Percentiles rank a stretch among this genome's conserved stretches.
Conservation (phyloP, 2,888 invertebrate species). For the Lapara coniferarum region DNA sequence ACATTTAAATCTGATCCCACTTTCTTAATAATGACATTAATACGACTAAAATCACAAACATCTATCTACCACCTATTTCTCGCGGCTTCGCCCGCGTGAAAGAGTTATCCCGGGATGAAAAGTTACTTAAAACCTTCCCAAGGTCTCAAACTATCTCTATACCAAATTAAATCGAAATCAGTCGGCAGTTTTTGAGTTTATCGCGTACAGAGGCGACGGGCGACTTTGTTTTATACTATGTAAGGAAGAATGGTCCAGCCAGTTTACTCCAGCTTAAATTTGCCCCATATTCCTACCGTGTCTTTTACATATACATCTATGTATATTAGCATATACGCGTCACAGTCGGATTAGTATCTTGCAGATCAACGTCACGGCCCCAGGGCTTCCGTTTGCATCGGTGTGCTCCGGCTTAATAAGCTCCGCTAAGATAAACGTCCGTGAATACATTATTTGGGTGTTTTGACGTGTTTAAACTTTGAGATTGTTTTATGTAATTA, state of each 20-base stretch:
- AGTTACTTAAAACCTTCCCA: too few relatives aligned
- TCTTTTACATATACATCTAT: slow-evolving; percentile 36
- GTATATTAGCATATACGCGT: slow-evolving; percentile 64
- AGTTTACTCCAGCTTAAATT: not conserved
- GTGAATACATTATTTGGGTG: slow-evolving; percentile 21
- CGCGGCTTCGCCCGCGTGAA: too few relatives aligned
- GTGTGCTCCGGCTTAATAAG: slow-evolving; percentile 38
- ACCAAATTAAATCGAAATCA: too few relatives aligned
- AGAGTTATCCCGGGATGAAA: too few relatives aligned
- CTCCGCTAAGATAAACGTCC: slow-evolving; percentile 32
- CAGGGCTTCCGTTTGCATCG: slow-evolving; percentile 47
- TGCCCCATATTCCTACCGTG: slow-evolving; percentile 19
- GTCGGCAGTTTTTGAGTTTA: too few relatives aligned
- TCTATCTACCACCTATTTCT: not conserved
- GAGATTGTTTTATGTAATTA: too few relatives aligned
- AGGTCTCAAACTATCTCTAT: too few relatives aligned
- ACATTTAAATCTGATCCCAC: too few relatives aligned
- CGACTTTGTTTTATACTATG: too few relatives aligned
- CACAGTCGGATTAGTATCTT: slow-evolving; percentile 60
- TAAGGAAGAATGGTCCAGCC: not conserved
- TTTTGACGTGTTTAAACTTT: not conserved
- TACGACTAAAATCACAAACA: not conserved
- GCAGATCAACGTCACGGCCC: slow-evolving; percentile 54
- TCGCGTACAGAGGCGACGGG: too few relatives aligned
- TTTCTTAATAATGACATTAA: too few relatives aligned